Conservation (phyloP, 2,797 vertebrate species). For the Remorina albescens region DNA sequence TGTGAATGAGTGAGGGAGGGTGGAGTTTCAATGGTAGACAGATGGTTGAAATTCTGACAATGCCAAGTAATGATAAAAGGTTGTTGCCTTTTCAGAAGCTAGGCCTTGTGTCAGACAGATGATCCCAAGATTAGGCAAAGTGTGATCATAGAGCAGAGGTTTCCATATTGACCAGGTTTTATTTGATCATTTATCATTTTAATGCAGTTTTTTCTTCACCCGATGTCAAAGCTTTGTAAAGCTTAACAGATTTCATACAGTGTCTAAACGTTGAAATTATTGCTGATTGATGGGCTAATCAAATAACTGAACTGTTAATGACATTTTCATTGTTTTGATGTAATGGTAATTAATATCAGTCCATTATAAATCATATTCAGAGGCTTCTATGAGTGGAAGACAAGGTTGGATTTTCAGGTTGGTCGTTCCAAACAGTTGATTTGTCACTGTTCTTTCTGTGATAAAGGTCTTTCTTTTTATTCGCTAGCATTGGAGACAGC, state of each 20-base stretch:
- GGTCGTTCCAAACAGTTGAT: constrained; percentile 51
- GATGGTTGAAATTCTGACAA: constrained; percentile 14
- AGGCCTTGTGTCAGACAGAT: constrained; percentile 21
- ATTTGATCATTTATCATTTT: constrained; percentile 14
- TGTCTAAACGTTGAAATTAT: constrained; percentile 23
- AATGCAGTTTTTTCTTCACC: background rate
- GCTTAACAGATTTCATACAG: constrained; percentile 3
- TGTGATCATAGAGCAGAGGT: background rate
- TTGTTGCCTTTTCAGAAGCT: constrained; percentile 26
- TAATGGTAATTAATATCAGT: constrained; percentile 55
- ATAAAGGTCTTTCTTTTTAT: constrained; percentile 30
- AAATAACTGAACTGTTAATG: constrained; percentile 39
- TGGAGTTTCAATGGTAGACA: constrained; percentile 23
- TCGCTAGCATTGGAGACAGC: background rate
- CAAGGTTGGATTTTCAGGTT: constrained; percentile 54
- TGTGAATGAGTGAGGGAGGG: background rate
- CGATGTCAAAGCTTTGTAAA: constrained; percentile 17
- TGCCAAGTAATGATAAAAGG: constrained; percentile 26
- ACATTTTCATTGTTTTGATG: constrained; percentile 56
- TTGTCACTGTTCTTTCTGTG: constrained; percentile 39
- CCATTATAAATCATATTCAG: constrained; percentile 56
- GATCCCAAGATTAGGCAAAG: constrained; percentile 12
- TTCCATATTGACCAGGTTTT: constrained; percentile 6
- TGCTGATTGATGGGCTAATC: constrained; percentile 45
- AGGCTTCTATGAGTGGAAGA: constrained; percentile 31